Evolutionary conservation across 2,797 vertebrate genomes (phyloP), one percentile per base, ranked within the genome.

Genomic region (Gambelia wislizenii): DNA sequence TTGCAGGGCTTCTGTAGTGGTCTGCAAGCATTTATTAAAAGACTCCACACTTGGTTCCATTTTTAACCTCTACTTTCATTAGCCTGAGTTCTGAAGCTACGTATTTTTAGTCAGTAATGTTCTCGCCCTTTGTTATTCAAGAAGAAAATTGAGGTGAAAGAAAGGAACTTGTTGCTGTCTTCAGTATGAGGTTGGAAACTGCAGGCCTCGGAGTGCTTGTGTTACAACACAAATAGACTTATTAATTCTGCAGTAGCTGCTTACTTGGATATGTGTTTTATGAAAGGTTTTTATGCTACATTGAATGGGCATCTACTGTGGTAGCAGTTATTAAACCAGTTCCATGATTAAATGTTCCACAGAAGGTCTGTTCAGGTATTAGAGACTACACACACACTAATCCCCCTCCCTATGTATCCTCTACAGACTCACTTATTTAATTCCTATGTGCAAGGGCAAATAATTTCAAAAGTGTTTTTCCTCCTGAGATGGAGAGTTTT

Each of bases 1-100:
- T 33, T 84, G 6, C 3, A 14, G 56, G 80, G 49, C 76, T 90
- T 89, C 42, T 72, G 39, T 86, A 85, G 44, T 47, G 78, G 72
- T 90, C 47, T 33, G 52, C 30, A 2, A 64, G 52, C 20, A 3
- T 49, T 93, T 86, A 80, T 93, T 91, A 91, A 91, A 92, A 91
- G 33, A 30, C 42, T 83, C 42, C 78, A 85, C 87, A 42, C 85
- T 91, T 94, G 90, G 52, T 69, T 47, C 87, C 90, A 86, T 61
- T 91, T 94, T 95, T 92, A 91, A 95, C 87, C 81, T 90, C 83
- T 90, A 0, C 81, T 89, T 92, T 93, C 59, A 88, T 94, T 91
- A 93, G 78, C 61, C 91, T 85, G 14, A 22, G 90, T 75, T 93
- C 84, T 61, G 61, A 44, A 87, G 74, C 86, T 85, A 42, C 83